Conservation (phyloP, 2,113 vertebrate species). For the Actenoides hombroni region DNA sequence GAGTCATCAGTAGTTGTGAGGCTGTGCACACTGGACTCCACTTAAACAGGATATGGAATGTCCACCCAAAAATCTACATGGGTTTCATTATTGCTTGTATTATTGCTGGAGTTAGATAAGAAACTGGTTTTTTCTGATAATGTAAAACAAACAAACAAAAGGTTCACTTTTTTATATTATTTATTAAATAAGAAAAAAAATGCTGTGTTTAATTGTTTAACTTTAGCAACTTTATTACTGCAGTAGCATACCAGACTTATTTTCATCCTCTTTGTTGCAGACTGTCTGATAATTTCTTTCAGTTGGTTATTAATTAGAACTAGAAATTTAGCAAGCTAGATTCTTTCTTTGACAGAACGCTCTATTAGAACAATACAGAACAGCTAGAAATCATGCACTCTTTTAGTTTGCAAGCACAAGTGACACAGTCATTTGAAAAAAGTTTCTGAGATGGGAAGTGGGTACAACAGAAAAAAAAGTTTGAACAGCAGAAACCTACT, state of each 20-base stretch:
- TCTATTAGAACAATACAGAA: background rate
- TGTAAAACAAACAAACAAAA: constrained; percentile 42
- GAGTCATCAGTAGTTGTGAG: constrained; percentile 31
- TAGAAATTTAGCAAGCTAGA: background rate
- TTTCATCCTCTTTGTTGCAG: background rate
- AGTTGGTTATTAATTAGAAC: background rate
- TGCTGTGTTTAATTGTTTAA: constrained; percentile 65
- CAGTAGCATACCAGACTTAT: background rate
- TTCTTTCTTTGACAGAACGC: background rate
- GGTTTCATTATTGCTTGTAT: constrained; percentile 40
- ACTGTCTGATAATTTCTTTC: background rate
- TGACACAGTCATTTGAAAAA: background rate
- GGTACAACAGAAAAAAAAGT: background rate
- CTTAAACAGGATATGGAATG: constrained; percentile 13
- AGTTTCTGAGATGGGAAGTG: background rate
- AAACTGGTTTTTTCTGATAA: constrained; percentile 56
- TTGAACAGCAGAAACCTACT: background rate
- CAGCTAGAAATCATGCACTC: background rate
- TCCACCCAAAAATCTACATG: background rate
- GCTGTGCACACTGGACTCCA: constrained; percentile 20
- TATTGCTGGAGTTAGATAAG: constrained; percentile 61
- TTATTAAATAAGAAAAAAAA: constrained; percentile 73
- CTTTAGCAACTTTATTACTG: constrained; percentile 17
- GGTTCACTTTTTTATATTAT: constrained; percentile 72
- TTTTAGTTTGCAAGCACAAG: background rate